Conservation (phyloP, 2,888 invertebrate genomes). For the Lycia hirtaria region DNA sequence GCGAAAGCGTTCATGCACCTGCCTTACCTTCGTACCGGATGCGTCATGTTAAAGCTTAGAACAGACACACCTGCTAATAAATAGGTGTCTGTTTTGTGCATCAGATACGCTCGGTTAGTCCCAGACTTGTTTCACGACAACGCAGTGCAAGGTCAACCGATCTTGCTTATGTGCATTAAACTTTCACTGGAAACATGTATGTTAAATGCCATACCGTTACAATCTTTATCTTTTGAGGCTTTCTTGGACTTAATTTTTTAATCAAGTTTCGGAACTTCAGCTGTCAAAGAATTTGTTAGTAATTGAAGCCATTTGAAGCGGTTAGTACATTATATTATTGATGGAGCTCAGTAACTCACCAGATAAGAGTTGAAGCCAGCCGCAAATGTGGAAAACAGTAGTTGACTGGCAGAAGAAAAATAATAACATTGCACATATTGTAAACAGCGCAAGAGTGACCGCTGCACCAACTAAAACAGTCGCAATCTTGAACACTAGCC, state of each 20-base stretch:
- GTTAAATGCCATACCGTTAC: slow-evolving; percentile 42
- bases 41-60: slow-evolving; percentile 20
- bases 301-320: background rate
- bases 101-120: slow-evolving; percentile 27
- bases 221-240: slow-evolving; percentile 29
- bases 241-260: slow-evolving; percentile 5
- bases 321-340: background rate
- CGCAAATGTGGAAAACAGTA: slow-evolving; percentile 96
- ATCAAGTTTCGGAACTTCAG: background rate
- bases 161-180: slow-evolving; percentile 47
- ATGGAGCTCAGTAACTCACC: slow-evolving; percentile 86
- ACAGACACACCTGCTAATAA: slow-evolving; percentile 27
- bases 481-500: slow-evolving; percentile 93
- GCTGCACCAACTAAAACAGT: slow-evolving; percentile 95
- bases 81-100: slow-evolving; percentile 12
- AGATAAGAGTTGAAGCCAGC: slow-evolving; percentile 97
- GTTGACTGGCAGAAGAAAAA: slow-evolving; percentile 97
- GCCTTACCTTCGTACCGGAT: slow-evolving; percentile 32
- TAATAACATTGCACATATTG: slow-evolving; percentile 94
- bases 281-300: background rate
- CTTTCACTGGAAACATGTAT: slow-evolving; percentile 55
- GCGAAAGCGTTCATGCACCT: slow-evolving; percentile 31
- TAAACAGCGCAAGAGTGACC: slow-evolving; percentile 93
- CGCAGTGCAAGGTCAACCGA: slow-evolving; percentile 54
- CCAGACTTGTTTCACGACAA: slow-evolving; percentile 50